A percentile compares a stretch with the other conserved stretches of the same genome.
Evolutionary conservation across 2,888 invertebrate species (phyloP).

Genomic region (Acleris sparsana): DNA sequence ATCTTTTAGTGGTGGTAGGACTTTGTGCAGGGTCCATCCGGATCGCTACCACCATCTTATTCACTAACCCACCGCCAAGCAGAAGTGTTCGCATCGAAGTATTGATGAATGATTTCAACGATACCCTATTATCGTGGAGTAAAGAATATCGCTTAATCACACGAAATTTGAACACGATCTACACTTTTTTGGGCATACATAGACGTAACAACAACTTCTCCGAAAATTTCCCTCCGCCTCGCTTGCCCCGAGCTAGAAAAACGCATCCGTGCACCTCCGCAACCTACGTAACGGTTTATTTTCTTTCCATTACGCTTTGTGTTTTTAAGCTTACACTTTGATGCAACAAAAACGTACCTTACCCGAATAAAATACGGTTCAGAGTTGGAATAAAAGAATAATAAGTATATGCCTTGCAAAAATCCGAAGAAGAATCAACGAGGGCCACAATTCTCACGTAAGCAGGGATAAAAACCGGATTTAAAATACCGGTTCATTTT

Average conservation of each 20-base stretch:
- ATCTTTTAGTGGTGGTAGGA: too few relatives aligned
- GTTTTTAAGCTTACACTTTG: slow-evolving; percentile 11
- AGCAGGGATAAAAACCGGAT: neutral
- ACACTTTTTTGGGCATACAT: neutral
- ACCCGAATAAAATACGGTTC: neutral
- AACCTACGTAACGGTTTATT: slow-evolving; percentile 12
- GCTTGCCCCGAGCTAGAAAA: slow-evolving; percentile 2
- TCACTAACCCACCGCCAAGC: too few relatives aligned
- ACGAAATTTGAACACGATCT: too few relatives aligned
- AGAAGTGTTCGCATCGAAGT: too few relatives aligned
- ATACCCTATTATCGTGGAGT: too few relatives aligned
- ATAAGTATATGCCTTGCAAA: neutral
- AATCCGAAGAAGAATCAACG: neutral
- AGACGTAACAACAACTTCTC: neutral
- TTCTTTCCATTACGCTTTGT: slow-evolving; percentile 26
- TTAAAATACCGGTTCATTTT: too few relatives aligned
- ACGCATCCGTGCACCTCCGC: slow-evolving; percentile 13
- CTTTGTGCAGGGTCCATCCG: too few relatives aligned
- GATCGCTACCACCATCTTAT: too few relatives aligned
- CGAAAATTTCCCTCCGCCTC: neutral
- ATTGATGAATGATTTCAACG: too few relatives aligned
- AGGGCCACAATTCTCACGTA: neutral
- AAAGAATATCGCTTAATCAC: too few relatives aligned
- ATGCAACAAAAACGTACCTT: slow-evolving; percentile 4
- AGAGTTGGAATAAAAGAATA: slow-evolving; percentile 1